Evolutionary conservation across 2,888 invertebrate genomes (phyloP).

Genomic region (Cepaea hortensis): DNA sequence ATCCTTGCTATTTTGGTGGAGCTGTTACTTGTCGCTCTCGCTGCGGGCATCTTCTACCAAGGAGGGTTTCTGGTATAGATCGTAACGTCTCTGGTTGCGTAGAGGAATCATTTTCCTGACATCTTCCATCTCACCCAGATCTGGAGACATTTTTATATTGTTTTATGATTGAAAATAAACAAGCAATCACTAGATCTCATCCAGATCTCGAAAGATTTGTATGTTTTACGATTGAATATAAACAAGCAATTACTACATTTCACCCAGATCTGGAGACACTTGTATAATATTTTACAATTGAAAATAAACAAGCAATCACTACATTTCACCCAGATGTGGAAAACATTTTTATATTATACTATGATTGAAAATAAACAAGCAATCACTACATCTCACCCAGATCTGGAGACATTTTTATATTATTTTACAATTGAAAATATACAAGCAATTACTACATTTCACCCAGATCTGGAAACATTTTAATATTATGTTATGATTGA

Average conservation of each 20-base stretch:
- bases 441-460: constrained; percentile 66
- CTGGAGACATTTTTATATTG: constrained; percentile 76
- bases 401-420: constrained; percentile 78
- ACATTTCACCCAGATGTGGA: too few species aligned
- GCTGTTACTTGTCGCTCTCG: constrained; percentile 83
- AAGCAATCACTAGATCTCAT: constrained; percentile 63
- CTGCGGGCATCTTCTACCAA: constrained; percentile 88
- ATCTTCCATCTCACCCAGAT: constrained; percentile 84
- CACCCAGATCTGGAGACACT: too few species aligned
- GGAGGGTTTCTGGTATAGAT: constrained; percentile 80
- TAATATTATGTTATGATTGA: too few species aligned
- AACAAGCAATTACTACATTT: neutral
- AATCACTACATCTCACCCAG: constrained; percentile 79
- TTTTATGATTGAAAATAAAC: constrained; percentile 44
- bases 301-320: too few species aligned
- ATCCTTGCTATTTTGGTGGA: neutral
- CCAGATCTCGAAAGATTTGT: neutral
- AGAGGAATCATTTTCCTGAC: constrained; percentile 91
- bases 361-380: too few species aligned
- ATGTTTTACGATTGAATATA: neutral
- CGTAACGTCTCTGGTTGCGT: constrained; percentile 83
- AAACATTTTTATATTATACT: too few species aligned
- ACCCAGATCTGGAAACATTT: neutral
- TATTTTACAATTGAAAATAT: too few species aligned
- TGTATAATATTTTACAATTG: too few species aligned